Conservation (phyloP, 2,888 invertebrate genomes). For the Thymelicus acteon region DNA sequence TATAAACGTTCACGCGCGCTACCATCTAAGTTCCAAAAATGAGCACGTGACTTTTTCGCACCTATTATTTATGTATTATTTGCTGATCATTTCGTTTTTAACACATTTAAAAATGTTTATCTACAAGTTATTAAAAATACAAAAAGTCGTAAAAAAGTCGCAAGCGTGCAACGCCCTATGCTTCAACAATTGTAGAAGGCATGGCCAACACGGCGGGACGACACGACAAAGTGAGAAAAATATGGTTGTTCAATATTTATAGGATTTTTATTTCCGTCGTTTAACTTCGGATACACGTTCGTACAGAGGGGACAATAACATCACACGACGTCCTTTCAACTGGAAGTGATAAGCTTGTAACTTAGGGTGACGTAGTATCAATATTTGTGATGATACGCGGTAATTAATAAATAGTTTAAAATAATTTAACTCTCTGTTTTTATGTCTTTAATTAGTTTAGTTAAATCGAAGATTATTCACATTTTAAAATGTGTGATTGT, state of each 20-base stretch:
- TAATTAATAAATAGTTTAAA: neutral
- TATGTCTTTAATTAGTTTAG: no score
- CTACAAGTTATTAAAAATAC: no score
- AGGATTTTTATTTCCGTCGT: conserved; percentile 81
- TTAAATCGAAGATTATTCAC: no score
- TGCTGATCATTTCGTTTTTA: no score
- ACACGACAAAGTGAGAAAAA: conserved; percentile 82
- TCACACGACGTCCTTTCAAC: conserved; percentile 41
- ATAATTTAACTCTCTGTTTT: no score
- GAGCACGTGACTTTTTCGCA: no score
- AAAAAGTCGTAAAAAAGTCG: conserved; percentile 8
- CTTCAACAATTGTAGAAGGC: conserved; percentile 42
- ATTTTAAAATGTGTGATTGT: neutral
- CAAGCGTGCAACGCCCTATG: conserved; percentile 39
- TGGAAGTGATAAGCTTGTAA: conserved; percentile 50
- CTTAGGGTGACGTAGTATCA: conserved; percentile 3
- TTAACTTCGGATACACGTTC: conserved; percentile 74
- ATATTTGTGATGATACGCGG: no score
- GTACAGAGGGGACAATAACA: conserved; percentile 57
- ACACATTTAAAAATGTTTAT: no score
- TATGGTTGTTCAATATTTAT: conserved; percentile 84
- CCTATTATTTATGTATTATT: no score
- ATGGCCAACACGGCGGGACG: conserved; percentile 62
- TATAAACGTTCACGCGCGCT: no score
- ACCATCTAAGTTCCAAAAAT: no score